Evolutionary conservation across 2,113 vertebrate genomes (phyloP), one percentile per base, ranked within the genome.

Genomic region (Rhynchopsitta pachyrhyncha): DNA sequence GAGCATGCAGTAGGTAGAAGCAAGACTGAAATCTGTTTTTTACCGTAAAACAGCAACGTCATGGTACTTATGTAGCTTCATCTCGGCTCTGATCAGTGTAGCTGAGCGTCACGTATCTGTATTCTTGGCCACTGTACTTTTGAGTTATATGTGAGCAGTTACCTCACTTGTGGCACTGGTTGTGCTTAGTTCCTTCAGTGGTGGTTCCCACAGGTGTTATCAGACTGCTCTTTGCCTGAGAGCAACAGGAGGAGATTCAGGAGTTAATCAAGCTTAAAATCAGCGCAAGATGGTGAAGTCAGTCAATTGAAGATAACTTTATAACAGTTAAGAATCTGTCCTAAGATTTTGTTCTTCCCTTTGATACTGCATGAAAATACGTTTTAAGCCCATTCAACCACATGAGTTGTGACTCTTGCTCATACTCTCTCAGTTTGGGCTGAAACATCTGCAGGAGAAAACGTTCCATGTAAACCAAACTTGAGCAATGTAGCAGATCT

Each of bases 51-150:
- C 37, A 53, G 28, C 42, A 6, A 0, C 0, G 0, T 10, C 15
- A 4, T 11, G 15, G 8, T 25, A 0, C 25, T 85, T 12, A 1
- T 0, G 4, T 9, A 25, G 37, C 63, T 67, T 39, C 0, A 0
- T 13, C 39, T 35, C 5, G 0, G n/a, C 7, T 22, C 5, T n/a
- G 37, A 2, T 22, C 1, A 2, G 3, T 18, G 17, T 20, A 7
- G 6, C 47, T 4, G 16, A 33, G 19, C 35, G 8, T 15, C 25
- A 0, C 2, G 0, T 5, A 1, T 5, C 29, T 29, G 10, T 67
- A 1, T 53, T 67, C 25, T 11, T 33, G 33, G 47, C 17, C 4
- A 0, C n/a, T 28, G 27, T 20, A 52, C 27, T 53, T 46, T 29
- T 55, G 9, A 18, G 29, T 33, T 33, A 18, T 0, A 16, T 0